phyloP scores from a whole-genome alignment of 2,888 invertebrate species.

The Unio delphinus region DNA sequence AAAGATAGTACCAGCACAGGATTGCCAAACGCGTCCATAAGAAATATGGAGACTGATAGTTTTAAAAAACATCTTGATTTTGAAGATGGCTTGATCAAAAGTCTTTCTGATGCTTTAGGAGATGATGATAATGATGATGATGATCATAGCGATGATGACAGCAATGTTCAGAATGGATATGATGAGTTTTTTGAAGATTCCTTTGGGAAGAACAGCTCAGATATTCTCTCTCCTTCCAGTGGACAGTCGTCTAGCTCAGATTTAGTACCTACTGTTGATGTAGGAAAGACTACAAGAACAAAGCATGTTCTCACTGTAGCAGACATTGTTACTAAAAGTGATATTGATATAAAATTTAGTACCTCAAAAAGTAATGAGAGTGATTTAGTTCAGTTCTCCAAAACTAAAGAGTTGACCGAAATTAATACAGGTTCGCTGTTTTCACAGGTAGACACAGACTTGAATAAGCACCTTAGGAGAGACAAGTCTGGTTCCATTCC shows the following conservation, averaged over 20 bases:
- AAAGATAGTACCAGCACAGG: too few species aligned
- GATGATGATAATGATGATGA: conserved; percentile 44
- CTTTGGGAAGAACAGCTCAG: too few species aligned
- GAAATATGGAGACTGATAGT: neutral
- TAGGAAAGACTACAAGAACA: too few species aligned
- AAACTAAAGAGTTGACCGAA: neutral
- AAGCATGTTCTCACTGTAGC: too few species aligned
- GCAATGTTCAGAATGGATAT: conserved; percentile 53
- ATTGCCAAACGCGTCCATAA: too few species aligned
- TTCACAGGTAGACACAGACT: neutral
- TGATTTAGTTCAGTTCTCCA: neutral
- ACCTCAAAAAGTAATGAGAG: too few species aligned
- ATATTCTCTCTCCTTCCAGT: too few species aligned
- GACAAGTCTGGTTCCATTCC: neutral
- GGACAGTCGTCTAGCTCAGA: too few species aligned
- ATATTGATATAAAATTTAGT: too few species aligned
- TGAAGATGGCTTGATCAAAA: conserved; percentile 32
- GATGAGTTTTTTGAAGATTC: conserved; percentile 40
- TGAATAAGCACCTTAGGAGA: neutral
- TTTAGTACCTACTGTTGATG: too few species aligned
- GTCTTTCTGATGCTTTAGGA: conserved; percentile 51
- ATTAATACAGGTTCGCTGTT: too few species aligned
- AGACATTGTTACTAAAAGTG: too few species aligned
- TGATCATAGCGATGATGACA: conserved; percentile 56
- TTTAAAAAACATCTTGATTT: conserved; percentile 30